These are phyloP conservation scores for Hirudo medicinalis DNA, from an alignment of 1,140 invertebrate species.

Conservation along the genomic window DNA sequence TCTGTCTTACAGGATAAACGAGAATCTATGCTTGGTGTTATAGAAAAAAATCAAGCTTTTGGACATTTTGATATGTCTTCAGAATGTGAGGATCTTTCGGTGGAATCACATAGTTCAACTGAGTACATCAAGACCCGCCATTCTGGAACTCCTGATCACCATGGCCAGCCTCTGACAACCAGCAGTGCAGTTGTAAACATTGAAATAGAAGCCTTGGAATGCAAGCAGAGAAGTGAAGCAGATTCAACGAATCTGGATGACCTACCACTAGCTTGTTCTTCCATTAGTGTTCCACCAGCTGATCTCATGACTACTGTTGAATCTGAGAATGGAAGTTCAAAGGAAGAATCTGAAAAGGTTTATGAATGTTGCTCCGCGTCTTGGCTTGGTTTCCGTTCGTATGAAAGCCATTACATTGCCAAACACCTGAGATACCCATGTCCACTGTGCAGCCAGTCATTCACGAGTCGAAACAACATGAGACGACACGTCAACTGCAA, in stretches of 20 bases:
- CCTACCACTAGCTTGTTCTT: not conserved
- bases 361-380: not conserved
- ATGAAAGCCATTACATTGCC: conserved; percentile 18
- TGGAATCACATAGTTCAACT: not conserved
- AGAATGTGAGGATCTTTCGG: not conserved
- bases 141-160: not conserved
- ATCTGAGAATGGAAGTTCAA: not conserved
- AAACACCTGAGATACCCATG: conserved; percentile 22
- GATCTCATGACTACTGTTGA: not conserved
- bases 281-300: not conserved
- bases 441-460: conserved; percentile 20
- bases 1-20: not conserved
- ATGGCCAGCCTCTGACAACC: no score
- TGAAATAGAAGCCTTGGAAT: not conserved
- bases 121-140: not conserved
- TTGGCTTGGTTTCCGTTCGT: conserved; percentile 16
- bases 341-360: not conserved
- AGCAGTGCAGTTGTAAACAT: no score
- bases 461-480: conserved; percentile 21
- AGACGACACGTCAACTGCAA: conserved; percentile 17
- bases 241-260: not conserved
- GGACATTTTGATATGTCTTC: not conserved
- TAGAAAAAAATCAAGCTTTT: not conserved
- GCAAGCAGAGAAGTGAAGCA: not conserved
- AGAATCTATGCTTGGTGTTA: no score